These are phyloP conservation scores for Eulithis prunata DNA, from an alignment of 2,888 invertebrate genomes.

Conservation along the genomic window DNA sequence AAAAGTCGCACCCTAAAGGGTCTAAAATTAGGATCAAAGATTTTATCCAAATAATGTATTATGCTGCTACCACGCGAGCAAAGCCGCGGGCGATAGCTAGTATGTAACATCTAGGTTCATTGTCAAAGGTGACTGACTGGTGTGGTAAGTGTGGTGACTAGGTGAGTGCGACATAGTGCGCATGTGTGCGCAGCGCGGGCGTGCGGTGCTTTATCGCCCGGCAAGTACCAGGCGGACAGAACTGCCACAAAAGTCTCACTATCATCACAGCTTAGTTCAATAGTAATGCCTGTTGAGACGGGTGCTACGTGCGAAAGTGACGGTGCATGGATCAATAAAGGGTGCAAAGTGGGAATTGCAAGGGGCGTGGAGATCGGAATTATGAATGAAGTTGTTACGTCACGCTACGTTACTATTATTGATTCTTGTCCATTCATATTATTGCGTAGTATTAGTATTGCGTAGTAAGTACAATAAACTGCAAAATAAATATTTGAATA, in stretches of 20 bases:
- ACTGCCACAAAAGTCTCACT: constrained; percentile 43
- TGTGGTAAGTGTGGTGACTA: too few relatives aligned
- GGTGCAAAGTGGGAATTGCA: constrained; percentile 16
- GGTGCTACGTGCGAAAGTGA: constrained; percentile 29
- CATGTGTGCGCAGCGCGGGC: constrained; percentile 81
- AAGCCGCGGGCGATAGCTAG: too few relatives aligned
- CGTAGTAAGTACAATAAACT: too few relatives aligned
- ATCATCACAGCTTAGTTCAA: neutral
- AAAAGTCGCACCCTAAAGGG: too few relatives aligned
- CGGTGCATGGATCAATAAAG: constrained; percentile 36
- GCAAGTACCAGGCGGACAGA: constrained; percentile 75
- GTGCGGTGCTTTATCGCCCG: constrained; percentile 78
- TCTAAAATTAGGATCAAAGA: too few relatives aligned
- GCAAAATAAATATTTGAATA: too few relatives aligned
- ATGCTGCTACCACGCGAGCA: too few relatives aligned
- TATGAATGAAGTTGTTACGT: constrained; percentile 35
- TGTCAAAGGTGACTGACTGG: too few relatives aligned
- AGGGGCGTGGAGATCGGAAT: constrained; percentile 47
- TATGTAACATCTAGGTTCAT: too few relatives aligned
- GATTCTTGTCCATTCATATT: constrained; percentile 24
- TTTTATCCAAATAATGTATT: too few relatives aligned
- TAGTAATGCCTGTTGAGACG: constrained; percentile 15
- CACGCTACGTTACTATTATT: constrained; percentile 30
- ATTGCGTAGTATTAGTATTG: neutral
- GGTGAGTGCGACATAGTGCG: constrained; percentile 49